Evolutionary conservation across 2,113 vertebrate species (phyloP), one percentile per base, ranked within the genome.

Genomic region (Potamarius usumacintae): DNA sequence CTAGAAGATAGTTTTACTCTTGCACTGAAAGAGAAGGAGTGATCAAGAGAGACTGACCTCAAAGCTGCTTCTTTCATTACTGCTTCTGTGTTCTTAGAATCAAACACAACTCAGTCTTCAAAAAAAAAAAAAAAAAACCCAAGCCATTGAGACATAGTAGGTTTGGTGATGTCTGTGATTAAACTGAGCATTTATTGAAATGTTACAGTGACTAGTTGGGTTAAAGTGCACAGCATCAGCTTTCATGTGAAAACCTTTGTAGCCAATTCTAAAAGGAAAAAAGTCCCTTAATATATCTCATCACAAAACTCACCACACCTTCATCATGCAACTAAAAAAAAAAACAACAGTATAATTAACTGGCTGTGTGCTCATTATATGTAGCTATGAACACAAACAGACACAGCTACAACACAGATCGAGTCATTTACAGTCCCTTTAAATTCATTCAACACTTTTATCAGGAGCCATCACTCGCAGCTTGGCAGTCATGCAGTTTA

Each of bases 1-100:
- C 34, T 60, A 42, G 71, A 83, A 57, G 48, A 83, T 60, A 71
- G 27, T 42, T 34, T 15, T n/a, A 42, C 42, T 42, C 27, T 15
- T 34, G 12, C 42, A 42, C 79, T 82, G 30, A 65, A 71, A 67
- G 27, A 65, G 57, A 83, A 2, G n/a, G 34, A 60, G 53, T 82
- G 79, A 82, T 82, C 79, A 62, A 81, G 55, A 82, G 83, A 87
- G 53, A 81, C 55, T 80, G 87, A 88, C 87, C 76, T 88, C 87
- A 81, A 81, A 81, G 76, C 69, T 80, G 82, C 78, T 78, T 85
- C 87, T 82, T 62, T 53, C 87, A 85, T 85, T 85, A 74, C 82
- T 69, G 87, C 50, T 85, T 63, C 65, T 58, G 65, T 60, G 48
- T 81, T 69, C 77, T 81, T 78, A 52, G 34, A n/a, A 77, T 81